Evolutionary conservation across 2,888 invertebrate species (phyloP).

Genomic region (Hydrotaea cyrtoneurina): DNA sequence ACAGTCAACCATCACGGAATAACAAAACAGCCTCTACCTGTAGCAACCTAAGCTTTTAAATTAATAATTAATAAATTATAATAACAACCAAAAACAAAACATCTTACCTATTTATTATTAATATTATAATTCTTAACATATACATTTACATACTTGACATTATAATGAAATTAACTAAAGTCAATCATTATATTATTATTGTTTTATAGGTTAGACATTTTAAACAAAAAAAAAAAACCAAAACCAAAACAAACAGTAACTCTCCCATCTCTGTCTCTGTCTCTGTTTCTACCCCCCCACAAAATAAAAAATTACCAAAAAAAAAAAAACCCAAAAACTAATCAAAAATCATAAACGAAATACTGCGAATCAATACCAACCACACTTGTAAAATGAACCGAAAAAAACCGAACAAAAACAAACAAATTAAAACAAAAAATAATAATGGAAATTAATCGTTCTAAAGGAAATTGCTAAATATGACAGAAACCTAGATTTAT

Average conservation of each 20-base stretch:
- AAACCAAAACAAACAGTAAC: constrained; percentile 43
- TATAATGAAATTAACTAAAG: constrained; percentile 42
- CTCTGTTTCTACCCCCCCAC: constrained; percentile 18
- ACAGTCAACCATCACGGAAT: neutral
- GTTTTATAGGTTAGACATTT: constrained; percentile 66
- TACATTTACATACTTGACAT: constrained; percentile 36
- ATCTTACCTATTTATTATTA: constrained; percentile 24
- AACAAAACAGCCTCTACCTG: constrained; percentile 6
- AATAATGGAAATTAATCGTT: constrained; percentile 32
- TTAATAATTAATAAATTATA: too few species aligned
- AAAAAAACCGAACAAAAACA: constrained; percentile 45
- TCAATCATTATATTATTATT: constrained; percentile 54
- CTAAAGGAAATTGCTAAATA: constrained; percentile 19
- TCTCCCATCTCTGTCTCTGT: too few species aligned
- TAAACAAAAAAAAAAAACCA: constrained; percentile 44
- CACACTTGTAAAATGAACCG: constrained; percentile 52
- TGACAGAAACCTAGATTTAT: neutral
- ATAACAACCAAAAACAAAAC: too few species aligned
- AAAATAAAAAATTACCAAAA: constrained; percentile 22
- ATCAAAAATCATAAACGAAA: constrained; percentile 39
- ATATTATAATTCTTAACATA: constrained; percentile 12
- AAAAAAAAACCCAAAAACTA: constrained; percentile 9
- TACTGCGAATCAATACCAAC: constrained; percentile 53
- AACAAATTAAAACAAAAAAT: too few species aligned
- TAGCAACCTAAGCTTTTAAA: constrained; percentile 15